Base-by-base conservation (phyloP, 30 jellyfish, hydroid and myxozoan genomes). In the Aurelia sp. region DNA sequence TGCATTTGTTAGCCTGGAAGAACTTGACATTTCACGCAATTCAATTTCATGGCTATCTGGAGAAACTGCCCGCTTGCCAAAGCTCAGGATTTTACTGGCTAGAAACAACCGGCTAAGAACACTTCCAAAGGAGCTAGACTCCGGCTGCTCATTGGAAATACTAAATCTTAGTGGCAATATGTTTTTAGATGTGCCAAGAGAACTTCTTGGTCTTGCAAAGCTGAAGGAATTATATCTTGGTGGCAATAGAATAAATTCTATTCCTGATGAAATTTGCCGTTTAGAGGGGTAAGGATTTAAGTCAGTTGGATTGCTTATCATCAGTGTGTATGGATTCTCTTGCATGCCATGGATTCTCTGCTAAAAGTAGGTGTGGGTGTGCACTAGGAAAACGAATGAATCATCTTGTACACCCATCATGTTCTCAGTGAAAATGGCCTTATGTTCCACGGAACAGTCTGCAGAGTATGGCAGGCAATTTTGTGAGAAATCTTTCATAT, bases 21-120 rank as follows among this genome's bases (percentile, higher is more conserved):
- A 95, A 81, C 74, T 95, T 55, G 98, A 95, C 57, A 88, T 90
- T 73, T 95, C 99, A 35, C 87, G 98, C 22, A 95, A 95, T 68
- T 62, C 71, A 33, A 89, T 95, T n/a, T 63, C 99, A 16, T 95
- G 99, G 99, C 44, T 95, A 6, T 90, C 98, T 18, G 97, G 97
- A 9, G 99, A 95, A 75, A 53, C 86, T 21, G 84, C 92, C 22
- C 92, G 79, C 13, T 76, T 95, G 40, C 75, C 82, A 4, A 72
- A 74, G 61, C 73, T 95, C 40, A 81, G 74, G 76, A 70, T 89
- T 19, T 65, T 95, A 4, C 77, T 91, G 23, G 97, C 93, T 16
- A 90, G 93, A 81, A 95, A 90, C 72, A 95, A 95, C 50, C 82
- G 96, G 30, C 88, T 95, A 23, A 31, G 86, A 21, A 75, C 71